Base-by-base conservation (phyloP, 2,888 invertebrate species). In the Incurvaria masculella region DNA sequence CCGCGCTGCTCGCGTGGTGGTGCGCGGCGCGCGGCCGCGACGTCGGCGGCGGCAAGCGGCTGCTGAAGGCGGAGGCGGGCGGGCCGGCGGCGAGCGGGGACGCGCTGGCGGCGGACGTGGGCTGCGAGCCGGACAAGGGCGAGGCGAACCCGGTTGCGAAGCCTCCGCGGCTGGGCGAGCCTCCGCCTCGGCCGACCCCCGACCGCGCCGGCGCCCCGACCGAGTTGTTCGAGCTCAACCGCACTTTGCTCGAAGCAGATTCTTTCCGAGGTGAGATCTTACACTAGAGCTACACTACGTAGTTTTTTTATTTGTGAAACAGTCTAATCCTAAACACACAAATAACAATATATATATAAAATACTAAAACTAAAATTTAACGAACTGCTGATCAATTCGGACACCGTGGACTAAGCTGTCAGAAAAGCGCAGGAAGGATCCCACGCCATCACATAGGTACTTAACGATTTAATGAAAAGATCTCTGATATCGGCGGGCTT, bases 81-180 rank as follows among this genome's bases (percentile, higher is more conserved):
- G 80, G 83, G 18, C 69, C 79, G 42, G n/a, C n/a, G n/a, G 81
- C 85, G 21, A 86, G 85, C 52, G 85, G 84, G 1, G 82, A 88
- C 45, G 84, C 86, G 14, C 80, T 87, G 58, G 80, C 88, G 51
- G 88, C 88, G 57, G 85, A 85, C 11, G 85, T 87, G 2, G 81
- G 84, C 2, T 85, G 87, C 52, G 91, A 92, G 63, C 84, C 88
- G 64, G 91, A 91, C 62, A 92, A 92, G 63, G 86, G 87, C 8
- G 89, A 90, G 52, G 88, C 91, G 44, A 91, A 92, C 72, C 91
- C 91, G 0, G 84, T 91, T 18, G 85, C 86, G 51, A 92, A 92
- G 62, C 89, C 91, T 0, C 89, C 91, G 2, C 78, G 91, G 45
- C 83, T 73, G 51, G n/a, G n/a, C n/a, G n/a, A n/a, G n/a, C n/a